Evolutionary conservation across 2,888 invertebrate genomes (phyloP), one percentile per base, ranked within the genome.

Genomic region (Pharmacophagus antenor): DNA sequence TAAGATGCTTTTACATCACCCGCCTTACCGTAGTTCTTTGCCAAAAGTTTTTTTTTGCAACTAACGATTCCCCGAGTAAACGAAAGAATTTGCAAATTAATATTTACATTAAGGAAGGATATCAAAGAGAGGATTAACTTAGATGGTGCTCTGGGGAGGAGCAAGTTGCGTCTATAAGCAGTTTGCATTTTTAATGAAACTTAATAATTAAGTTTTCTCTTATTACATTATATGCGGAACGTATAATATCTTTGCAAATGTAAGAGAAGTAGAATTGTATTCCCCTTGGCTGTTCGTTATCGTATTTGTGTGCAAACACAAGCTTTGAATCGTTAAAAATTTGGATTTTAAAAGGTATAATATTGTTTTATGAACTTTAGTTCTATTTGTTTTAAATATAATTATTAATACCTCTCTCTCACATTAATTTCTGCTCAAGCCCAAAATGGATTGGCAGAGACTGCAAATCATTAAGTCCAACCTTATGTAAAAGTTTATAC

Each of bases 61-160:
- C 46, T 46, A 56, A 56, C 60, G 21, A 41, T 52, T 61, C 42
- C 37, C 27, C 17, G 51, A 56, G 48, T 49, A 48, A 42, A 53
- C 53, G 42, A 56, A 52, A 56, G 52, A 61, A 56, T 77, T 77
- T 77, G 70, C 62, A 63, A 80, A 81, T 82, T 79, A 80, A 80
- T 80, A 81, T 81, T 79, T 77, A 73, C 73, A 76, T 56, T 78
- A 77, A 79, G 80, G 73, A 78, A 76, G 76, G 76, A 74, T 79
- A 80, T 81, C 80, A 76, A 76, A 76, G 56, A 77, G 74, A 70
- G 72, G 69, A 76, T 79, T 78, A 79, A 75, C 67, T 73, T 58
- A 70, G 74, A 80, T 72, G 72, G 70, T 65, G 64, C 77, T 70
- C 74, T 6, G 23, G 73, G 67, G 75, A 62, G 62, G 23, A 10